Evolutionary conservation across 2,797 vertebrate species (phyloP).

Genomic region (Ptychobarbus kaznakovi): DNA sequence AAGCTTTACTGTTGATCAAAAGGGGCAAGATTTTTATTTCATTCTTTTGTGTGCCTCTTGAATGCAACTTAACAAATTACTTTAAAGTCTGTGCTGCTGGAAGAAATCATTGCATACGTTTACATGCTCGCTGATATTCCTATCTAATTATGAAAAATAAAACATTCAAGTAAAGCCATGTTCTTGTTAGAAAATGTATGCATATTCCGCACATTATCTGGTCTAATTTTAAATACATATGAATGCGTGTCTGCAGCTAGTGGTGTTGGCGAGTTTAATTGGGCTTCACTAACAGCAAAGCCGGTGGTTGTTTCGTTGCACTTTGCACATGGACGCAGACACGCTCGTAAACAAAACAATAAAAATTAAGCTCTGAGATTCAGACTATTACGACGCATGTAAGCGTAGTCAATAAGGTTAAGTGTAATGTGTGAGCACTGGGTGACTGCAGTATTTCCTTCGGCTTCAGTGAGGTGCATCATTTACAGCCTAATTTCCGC

Average conservation of each 20-base stretch:
- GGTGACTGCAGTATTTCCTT: constrained; percentile 70
- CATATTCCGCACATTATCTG: neutral
- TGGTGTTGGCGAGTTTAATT: constrained; percentile 28
- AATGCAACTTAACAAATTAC: constrained; percentile 68
- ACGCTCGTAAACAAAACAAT: constrained; percentile 26
- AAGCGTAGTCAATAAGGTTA: constrained; percentile 69
- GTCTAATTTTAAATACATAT: neutral
- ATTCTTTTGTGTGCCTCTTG: constrained; percentile 52
- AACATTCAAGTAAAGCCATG: neutral
- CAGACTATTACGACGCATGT: constrained; percentile 37
- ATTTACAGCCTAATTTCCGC: constrained; percentile 65
- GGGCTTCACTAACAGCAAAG: constrained; percentile 10
- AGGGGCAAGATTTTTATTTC: constrained; percentile 40
- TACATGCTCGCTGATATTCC: constrained; percentile 33
- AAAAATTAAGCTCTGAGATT: constrained; percentile 33
- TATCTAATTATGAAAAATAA: neutral
- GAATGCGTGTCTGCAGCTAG: neutral
- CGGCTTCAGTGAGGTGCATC: constrained; percentile 71
- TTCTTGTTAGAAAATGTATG: neutral
- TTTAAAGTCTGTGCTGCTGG: constrained; percentile 69
- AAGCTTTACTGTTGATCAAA: constrained; percentile 58
- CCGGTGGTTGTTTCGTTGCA: neutral
- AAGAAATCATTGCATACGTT: constrained; percentile 51
- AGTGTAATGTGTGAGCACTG: constrained; percentile 74
- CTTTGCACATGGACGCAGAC: neutral